These are phyloP conservation scores for Chloroclysta siterata DNA, from an alignment of 2,888 invertebrate genomes.

Conservation along the genomic window DNA sequence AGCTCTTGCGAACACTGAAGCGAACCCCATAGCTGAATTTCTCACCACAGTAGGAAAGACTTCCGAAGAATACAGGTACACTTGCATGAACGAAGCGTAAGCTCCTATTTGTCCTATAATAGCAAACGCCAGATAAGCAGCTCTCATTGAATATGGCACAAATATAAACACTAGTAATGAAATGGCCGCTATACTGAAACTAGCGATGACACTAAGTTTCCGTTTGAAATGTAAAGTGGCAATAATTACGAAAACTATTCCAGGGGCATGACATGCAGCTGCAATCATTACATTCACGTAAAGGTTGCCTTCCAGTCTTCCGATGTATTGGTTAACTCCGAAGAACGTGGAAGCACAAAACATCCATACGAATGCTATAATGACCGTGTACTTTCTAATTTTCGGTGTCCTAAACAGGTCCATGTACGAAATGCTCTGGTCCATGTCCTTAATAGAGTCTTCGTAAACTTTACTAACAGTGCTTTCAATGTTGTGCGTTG, in stretches of 20 bases:
- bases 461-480: constrained; percentile 60
- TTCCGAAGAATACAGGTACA: constrained; percentile 91
- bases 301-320: constrained; percentile 90
- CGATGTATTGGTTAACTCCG: constrained; percentile 92
- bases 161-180: constrained; percentile 68
- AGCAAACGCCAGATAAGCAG: constrained; percentile 87
- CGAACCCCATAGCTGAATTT: constrained; percentile 91
- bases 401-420: constrained; percentile 89
- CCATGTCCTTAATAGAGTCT: constrained; percentile 54
- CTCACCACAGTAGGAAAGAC: constrained; percentile 92
- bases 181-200: constrained; percentile 61
- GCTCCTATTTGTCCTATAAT: constrained; percentile 91
- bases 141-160: constrained; percentile 56
- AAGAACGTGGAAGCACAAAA: constrained; percentile 93
- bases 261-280: constrained; percentile 69
- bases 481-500: constrained; percentile 61
- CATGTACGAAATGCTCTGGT: constrained; percentile 55
- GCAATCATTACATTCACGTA: constrained; percentile 92
- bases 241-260: constrained; percentile 61
- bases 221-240: constrained; percentile 64
- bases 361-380: constrained; percentile 90
- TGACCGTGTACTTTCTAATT: constrained; percentile 87
- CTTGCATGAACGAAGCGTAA: constrained; percentile 86
- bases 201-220: constrained; percentile 61
- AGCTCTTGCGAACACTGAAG: constrained; percentile 88